Evolutionary conservation across 35 echinoderm and acorn worm genomes (phyloP), one percentile per base, ranked within the genome.

Genomic region (Apostichopus californicus): DNA sequence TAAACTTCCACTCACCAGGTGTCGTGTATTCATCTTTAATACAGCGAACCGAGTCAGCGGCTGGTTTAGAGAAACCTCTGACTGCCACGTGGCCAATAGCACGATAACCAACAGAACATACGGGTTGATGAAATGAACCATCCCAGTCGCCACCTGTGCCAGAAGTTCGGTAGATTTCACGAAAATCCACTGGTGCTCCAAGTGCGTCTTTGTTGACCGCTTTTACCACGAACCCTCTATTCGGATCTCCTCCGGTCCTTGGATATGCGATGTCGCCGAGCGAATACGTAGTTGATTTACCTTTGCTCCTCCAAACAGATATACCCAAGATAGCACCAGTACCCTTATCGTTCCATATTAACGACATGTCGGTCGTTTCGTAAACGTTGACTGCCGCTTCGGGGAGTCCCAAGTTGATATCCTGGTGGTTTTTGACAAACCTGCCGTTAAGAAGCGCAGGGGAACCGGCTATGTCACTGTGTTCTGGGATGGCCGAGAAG

Each of bases 291-390:
- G 65, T 52, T 8, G 58, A 1, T 6, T 6, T 4, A 26, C 86
- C 86, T 14, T 23, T 17, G 28, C 86, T 88, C 34, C 86, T 64
- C 86, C 86, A 88, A 46, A 88, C 52, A 52, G 58, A 8, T 9
- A 88, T 25, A 88, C 68, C 86, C 7, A 14, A 23, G 25, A 5
- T 1, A 5, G 86, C 86, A n/a, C 59, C 17, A 70, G 58, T 88
- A 23, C 86, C 86, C 10, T 59, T 0, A 15, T 88, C 59, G 68
- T 88, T 70, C 86, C 86, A 88, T 23, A 88, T 72, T 64, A 68
- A 58, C 18, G 65, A 58, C 23, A 72, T 21, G 21, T 64, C 86
- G 17, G 65, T 72, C 21, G 8, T 20, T 70, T 88, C 58, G 22
- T 25, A 88, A 8, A 88, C 11, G 14, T 58, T 88, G 58, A 88